A percentile compares a stretch with the other conserved stretches of the same genome.
Evolutionary conservation across 2,113 vertebrate genomes (phyloP).

Genomic region (Boulengeromyrus knoepffleri): DNA sequence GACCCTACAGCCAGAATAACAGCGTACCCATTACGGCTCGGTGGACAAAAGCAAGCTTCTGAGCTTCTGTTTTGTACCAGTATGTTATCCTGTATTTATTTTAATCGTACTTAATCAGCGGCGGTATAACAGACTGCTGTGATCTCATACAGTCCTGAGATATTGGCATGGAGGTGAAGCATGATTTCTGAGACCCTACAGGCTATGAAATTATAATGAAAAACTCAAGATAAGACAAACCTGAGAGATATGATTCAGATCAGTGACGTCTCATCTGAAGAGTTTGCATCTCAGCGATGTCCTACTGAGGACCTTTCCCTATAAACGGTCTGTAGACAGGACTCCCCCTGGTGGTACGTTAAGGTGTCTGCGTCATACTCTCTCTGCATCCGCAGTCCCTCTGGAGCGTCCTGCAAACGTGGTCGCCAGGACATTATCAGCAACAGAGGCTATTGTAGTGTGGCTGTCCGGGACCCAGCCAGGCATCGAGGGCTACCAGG

Average conservation of each 20-base stretch:
- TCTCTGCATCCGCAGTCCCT: slow-evolving; percentile 64
- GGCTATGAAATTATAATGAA: background rate
- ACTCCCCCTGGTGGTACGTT: background rate
- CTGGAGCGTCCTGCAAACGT: slow-evolving; percentile 67
- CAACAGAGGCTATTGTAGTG: slow-evolving; percentile 74
- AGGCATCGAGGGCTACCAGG: slow-evolving; percentile 83
- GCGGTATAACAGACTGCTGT: background rate
- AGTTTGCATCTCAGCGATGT: background rate
- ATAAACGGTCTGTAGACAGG: background rate
- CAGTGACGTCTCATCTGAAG: background rate
- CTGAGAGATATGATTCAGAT: background rate
- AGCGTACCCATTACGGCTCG: background rate
- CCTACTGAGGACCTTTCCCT: background rate
- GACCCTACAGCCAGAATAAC: background rate
- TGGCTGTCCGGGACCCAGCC: slow-evolving; percentile 71
- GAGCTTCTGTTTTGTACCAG: background rate
- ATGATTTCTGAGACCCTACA: background rate
- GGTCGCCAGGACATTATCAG: slow-evolving; percentile 66
- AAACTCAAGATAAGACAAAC: background rate
- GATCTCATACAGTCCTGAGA: background rate
- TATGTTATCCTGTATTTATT: background rate
- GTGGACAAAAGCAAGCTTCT: background rate
- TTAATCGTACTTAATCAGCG: background rate
- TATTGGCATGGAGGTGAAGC: background rate
- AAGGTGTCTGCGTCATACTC: background rate